Conservation (phyloP, 2,888 invertebrate genomes). For the Melanostoma scalare region DNA sequence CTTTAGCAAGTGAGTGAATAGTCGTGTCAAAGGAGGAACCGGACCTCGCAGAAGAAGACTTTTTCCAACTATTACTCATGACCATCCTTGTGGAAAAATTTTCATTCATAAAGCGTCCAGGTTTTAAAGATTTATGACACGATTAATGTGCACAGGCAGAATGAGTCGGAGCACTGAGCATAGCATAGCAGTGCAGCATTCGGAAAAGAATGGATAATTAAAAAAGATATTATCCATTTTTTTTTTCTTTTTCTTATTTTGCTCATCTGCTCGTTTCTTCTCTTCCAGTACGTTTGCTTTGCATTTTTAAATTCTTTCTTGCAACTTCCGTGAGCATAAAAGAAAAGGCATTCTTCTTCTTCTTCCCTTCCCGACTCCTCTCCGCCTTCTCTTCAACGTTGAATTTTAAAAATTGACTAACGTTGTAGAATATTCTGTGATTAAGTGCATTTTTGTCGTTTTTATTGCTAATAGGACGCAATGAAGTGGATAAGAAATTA, state of each 20-base stretch:
- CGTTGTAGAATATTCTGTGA: neutral
- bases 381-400: neutral
- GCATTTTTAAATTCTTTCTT: conserved; percentile 2
- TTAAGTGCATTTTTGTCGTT: neutral
- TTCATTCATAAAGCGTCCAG: conserved; percentile 43
- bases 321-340: neutral
- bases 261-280: neutral
- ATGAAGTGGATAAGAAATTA: too few species aligned
- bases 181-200: neutral
- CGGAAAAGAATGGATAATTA: conserved; percentile 27
- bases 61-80: conserved; percentile 13
- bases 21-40: conserved; percentile 14
- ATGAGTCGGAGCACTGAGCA: neutral
- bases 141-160: conserved; percentile 37
- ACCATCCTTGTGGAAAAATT: conserved; percentile 43
- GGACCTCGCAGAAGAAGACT: conserved; percentile 6
- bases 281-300: conserved; percentile 3
- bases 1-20: neutral
- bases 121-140: conserved; percentile 54
- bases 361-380: too few species aligned
- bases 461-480: neutral
- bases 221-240: conserved; percentile 2
- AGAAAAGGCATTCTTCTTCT: neutral
- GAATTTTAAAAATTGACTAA: conserved; percentile 12
- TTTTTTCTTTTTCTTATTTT: too few species aligned